Evolutionary conservation across 2,113 vertebrate genomes (phyloP).

Genomic region (Ahaetulla prasina): DNA sequence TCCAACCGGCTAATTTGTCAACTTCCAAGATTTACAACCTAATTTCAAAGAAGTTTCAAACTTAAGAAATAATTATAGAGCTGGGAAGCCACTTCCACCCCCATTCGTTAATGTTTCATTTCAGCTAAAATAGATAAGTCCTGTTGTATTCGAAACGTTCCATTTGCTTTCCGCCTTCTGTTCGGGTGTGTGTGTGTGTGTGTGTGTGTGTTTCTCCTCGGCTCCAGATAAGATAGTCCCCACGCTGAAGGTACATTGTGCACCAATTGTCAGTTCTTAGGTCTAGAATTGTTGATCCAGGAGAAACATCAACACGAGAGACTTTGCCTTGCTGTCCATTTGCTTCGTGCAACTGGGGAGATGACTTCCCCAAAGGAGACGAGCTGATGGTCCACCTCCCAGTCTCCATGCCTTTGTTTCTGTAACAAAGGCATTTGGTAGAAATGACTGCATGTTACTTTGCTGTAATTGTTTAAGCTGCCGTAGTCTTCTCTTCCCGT

Average conservation of each 20-base stretch:
- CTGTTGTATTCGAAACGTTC: neutral
- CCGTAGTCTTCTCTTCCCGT: neutral
- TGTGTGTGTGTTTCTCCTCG: too few relatives aligned
- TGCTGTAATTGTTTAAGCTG: neutral
- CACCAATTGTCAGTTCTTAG: neutral
- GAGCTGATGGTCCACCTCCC: neutral
- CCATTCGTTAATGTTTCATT: neutral
- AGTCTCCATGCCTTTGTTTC: neutral
- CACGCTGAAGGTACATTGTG: too few relatives aligned
- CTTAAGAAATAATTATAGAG: neutral
- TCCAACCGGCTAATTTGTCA: slow-evolving; percentile 7
- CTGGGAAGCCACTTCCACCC: neutral
- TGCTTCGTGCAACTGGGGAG: neutral
- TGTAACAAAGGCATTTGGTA: neutral
- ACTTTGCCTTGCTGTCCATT: neutral
- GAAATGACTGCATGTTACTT: neutral
- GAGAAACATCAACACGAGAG: neutral
- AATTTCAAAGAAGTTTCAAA: slow-evolving; percentile 9
- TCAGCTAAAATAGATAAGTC: neutral
- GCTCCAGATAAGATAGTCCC: neutral
- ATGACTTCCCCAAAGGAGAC: neutral
- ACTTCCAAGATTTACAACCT: neutral
- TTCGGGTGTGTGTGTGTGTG: too few relatives aligned
- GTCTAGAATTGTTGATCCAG: neutral
- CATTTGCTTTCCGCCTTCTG: neutral